phyloP scores from a whole-genome alignment of 2,888 invertebrate species.

The Drosophila suboccidentalis region DNA sequence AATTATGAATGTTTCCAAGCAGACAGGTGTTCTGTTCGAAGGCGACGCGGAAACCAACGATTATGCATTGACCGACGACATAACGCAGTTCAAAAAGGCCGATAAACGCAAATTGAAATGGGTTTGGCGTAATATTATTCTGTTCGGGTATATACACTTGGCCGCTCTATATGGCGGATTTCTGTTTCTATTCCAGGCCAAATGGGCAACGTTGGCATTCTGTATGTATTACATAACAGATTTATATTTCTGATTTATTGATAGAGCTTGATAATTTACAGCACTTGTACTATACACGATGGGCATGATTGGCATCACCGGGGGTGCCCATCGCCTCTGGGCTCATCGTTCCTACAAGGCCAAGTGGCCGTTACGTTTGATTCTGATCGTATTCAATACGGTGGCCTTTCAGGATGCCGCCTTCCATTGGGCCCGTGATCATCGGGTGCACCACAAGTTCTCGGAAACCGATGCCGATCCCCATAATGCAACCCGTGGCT shows the following conservation, averaged over 20 bases:
- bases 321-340: slow-evolving; percentile 98
- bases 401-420: slow-evolving; percentile 95
- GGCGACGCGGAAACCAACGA: slow-evolving; percentile 88
- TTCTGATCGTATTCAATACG: slow-evolving; percentile 93
- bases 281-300: slow-evolving; percentile 91
- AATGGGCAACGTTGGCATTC: slow-evolving; percentile 89
- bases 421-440: slow-evolving; percentile 92
- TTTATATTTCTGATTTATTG: not conserved
- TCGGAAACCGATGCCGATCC: slow-evolving; percentile 97
- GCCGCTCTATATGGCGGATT: slow-evolving; percentile 92
- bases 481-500: slow-evolving; percentile 96
- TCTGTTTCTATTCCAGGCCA: slow-evolving; percentile 90
- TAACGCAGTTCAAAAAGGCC: slow-evolving; percentile 86
- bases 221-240: slow-evolving; percentile 87
- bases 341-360: slow-evolving; percentile 98
- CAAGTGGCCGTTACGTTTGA: slow-evolving; percentile 92
- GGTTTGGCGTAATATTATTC: slow-evolving; percentile 93
- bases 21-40: slow-evolving; percentile 88
- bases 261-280: slow-evolving; percentile 83
- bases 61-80: slow-evolving; percentile 87
- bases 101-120: slow-evolving; percentile 87
- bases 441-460: slow-evolving; percentile 96
- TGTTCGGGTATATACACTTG: slow-evolving; percentile 91
- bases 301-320: slow-evolving; percentile 96
- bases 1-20: slow-evolving; percentile 60